Conservation (phyloP, 2,888 invertebrate species). For the Cactoblastis cactorum region DNA sequence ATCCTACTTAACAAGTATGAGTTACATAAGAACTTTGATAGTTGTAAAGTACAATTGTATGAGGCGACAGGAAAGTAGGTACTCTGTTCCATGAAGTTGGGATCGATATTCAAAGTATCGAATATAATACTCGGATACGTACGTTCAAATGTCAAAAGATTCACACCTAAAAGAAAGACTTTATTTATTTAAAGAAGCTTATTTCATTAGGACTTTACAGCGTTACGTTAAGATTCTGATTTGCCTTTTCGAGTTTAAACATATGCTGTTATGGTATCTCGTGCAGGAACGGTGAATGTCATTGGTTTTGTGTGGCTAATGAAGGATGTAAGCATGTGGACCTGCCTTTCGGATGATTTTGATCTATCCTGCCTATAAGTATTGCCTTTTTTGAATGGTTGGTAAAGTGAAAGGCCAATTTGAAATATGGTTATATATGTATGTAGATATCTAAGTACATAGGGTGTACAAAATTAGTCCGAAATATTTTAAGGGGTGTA, state of each 20-base stretch:
- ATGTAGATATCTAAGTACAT: too few relatives aligned
- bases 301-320: slow-evolving; percentile 72
- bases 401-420: too few relatives aligned
- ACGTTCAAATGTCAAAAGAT: slow-evolving; percentile 67
- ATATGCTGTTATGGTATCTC: neutral
- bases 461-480: too few relatives aligned
- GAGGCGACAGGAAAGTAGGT: neutral
- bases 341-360: slow-evolving; percentile 18
- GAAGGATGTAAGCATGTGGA: slow-evolving; percentile 45
- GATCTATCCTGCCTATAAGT: neutral
- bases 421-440: too few relatives aligned
- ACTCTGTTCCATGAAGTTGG: neutral
- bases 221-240: accelerated
- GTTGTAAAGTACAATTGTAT: slow-evolving; percentile 18
- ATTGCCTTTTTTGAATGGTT: too few relatives aligned
- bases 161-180: slow-evolving; percentile 50
- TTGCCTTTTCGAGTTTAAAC: neutral
- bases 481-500: too few relatives aligned
- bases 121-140: slow-evolving; percentile 43
- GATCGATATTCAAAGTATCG: slow-evolving; percentile 37
- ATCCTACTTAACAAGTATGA: too few relatives aligned
- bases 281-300: slow-evolving; percentile 58
- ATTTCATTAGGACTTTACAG: slow-evolving; percentile 9
- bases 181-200: slow-evolving; percentile 14
- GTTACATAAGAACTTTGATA: too few relatives aligned